Percentiles rank a stretch among this genome's conserved stretches.
Conservation (phyloP, 2,797 vertebrate genomes). For the Ciconia nigra region DNA sequence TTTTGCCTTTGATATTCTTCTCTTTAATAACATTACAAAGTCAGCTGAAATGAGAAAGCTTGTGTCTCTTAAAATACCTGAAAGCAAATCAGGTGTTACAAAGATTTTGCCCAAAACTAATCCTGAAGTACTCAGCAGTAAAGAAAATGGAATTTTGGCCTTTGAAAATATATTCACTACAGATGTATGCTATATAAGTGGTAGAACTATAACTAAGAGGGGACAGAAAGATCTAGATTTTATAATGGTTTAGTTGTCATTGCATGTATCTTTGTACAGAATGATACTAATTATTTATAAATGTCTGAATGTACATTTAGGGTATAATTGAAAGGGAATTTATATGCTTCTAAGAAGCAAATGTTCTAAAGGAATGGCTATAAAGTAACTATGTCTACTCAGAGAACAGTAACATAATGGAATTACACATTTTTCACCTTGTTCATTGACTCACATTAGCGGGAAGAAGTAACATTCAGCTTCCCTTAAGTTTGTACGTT, state of each 20-base stretch:
- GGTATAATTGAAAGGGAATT: background rate
- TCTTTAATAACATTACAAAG: background rate
- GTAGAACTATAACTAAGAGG: background rate
- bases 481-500: fast-evolving
- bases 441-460: background rate
- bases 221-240: background rate
- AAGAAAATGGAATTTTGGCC: background rate
- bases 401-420: background rate
- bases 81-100: background rate
- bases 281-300: background rate
- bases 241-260: background rate
- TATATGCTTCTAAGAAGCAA: background rate
- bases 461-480: background rate
- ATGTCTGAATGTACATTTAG: background rate
- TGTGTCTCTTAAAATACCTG: background rate
- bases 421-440: background rate
- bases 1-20: background rate
- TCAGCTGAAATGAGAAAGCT: background rate
- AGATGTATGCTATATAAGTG: background rate
- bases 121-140: background rate
- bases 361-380: background rate
- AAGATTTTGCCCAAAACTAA: background rate
- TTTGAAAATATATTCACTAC: background rate
- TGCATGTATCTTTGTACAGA: background rate
- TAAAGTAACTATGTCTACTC: background rate